A percentile compares a stretch with the other conserved stretches of the same genome.
Conservation (phyloP, 2,113 vertebrate species). For the Aix galericulata region DNA sequence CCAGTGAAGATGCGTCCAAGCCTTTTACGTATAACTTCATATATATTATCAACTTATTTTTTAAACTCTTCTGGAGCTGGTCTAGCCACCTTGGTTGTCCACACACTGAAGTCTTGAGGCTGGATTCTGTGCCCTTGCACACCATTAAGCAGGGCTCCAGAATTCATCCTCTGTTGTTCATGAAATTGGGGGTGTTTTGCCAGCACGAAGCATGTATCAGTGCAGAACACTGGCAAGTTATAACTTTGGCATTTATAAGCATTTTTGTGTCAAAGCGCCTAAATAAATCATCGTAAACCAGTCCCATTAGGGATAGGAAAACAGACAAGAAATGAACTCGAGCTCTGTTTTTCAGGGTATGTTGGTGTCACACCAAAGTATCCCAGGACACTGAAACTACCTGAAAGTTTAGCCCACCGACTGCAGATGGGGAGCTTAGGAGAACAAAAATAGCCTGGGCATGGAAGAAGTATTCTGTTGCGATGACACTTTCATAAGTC, state of each 20-base stretch:
- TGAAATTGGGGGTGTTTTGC: accelerated
- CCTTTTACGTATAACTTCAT: not conserved
- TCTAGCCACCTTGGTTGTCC: not conserved
- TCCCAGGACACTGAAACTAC: not conserved
- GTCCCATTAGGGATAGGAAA: not conserved
- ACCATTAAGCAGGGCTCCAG: not conserved
- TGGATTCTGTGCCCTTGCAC: not conserved
- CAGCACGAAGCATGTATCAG: not conserved
- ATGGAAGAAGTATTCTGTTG: not conserved
- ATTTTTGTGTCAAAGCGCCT: not conserved
- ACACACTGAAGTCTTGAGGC: accelerated
- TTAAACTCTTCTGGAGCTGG: not conserved
- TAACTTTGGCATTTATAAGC: not conserved
- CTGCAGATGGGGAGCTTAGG: not conserved
- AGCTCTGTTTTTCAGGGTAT: not conserved
- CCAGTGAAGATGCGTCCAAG: not conserved
- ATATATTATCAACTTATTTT: not conserved
- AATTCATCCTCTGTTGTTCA: not conserved
- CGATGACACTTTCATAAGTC: not conserved
- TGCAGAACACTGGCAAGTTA: not conserved
- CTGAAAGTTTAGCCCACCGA: not conserved
- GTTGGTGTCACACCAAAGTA: not conserved
- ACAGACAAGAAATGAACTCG: not conserved
- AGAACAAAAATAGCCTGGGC: not conserved
- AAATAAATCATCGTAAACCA: not conserved